Percentiles rank a stretch among this genome's conserved stretches.
Conservation (phyloP, 2,113 vertebrate species). For the Hyla sarda region DNA sequence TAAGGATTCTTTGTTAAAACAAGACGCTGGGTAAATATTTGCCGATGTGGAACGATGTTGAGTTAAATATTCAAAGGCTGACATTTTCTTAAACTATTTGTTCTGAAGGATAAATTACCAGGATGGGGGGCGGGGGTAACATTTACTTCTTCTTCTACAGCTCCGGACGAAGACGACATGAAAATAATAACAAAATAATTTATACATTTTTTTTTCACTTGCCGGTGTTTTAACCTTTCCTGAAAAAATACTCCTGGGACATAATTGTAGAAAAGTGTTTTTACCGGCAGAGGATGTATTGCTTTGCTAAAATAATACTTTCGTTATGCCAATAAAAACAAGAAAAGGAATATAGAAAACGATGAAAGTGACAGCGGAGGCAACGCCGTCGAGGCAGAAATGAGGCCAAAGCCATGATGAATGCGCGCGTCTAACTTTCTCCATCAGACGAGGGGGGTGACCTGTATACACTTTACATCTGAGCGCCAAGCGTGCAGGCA, state of each 20-base stretch:
- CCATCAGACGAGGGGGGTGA: slow-evolving; percentile 91
- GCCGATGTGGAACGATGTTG: slow-evolving; percentile 63
- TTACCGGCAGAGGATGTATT: slow-evolving; percentile 75
- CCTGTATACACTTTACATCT: slow-evolving; percentile 86
- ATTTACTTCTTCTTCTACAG: slow-evolving; percentile 42
- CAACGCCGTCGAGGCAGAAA: slow-evolving; percentile 91
- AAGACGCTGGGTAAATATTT: slow-evolving; percentile 47
- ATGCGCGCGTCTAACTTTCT: slow-evolving; percentile 79
- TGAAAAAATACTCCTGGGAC: slow-evolving; percentile 70
- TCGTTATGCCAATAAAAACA: slow-evolving; percentile 78
- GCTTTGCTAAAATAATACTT: slow-evolving; percentile 76
- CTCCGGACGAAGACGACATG: slow-evolving; percentile 46
- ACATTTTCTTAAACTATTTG: slow-evolving; percentile 61
- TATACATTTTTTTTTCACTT: slow-evolving; percentile 72
- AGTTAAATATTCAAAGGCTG: slow-evolving; percentile 45
- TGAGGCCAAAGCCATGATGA: slow-evolving; percentile 94
- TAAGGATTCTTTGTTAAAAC: slow-evolving; percentile 57
- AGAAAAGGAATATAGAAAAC: slow-evolving; percentile 78
- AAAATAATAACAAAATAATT: slow-evolving; percentile 71
- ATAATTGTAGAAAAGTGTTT: slow-evolving; percentile 73
- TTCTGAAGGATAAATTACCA: slow-evolving; percentile 52
- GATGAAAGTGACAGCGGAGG: slow-evolving; percentile 82
- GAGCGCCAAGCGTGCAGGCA: slow-evolving; percentile 87
- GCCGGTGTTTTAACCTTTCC: slow-evolving; percentile 71
- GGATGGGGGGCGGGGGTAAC: slow-evolving; percentile 25